Base-by-base conservation (phyloP, 2,797 vertebrate species). In the Uromys caudimaculatus region DNA sequence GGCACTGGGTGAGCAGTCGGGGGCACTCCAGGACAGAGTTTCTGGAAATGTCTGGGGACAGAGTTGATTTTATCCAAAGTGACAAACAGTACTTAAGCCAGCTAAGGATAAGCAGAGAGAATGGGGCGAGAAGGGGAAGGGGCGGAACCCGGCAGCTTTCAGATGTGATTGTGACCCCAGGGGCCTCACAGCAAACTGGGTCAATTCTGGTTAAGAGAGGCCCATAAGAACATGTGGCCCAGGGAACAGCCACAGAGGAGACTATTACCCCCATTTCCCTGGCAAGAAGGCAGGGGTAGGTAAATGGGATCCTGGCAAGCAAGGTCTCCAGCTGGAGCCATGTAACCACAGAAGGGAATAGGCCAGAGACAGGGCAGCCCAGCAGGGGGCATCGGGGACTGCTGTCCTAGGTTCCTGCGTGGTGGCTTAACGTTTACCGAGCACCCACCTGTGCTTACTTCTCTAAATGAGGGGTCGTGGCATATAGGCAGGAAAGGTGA, bases 1-100 rank as follows among this genome's bases (percentile, higher is more conserved):
- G 98, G 98, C 98, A 52, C 97, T 99, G 69, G 99, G 99, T 99
- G 62, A 96, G 96, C 8, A 0, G 0, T 10, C 0, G 0, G 1
- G 0, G 4, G 44, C 0, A 27, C 3, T 23, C 0, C 0, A 38
- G 32, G 16, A 7, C 4, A 1, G 41, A 17, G 62, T 54, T 27
- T 67, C 60, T 16, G 10, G 38, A 60, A 64, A 1, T 1, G 6
- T 38, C 23, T 2, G 6, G 35, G 81, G 32, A 1, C 6, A 0
- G 19, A 16, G 9, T 52, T 35, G 83, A 62, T 83, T 38, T 24
- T 38, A 47, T 67, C 47, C 93, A 0, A 8, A 38, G 67, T 12
- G 62, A 35, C 10, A 41, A 60, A 14, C 23, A 21, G 17, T 23
- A 0, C 54, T 90, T 38, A 11, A 29, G 60, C 12, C 9, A 10